phyloP scores from a whole-genome alignment of 2,888 invertebrate species.

The Dryadula phaetusa region DNA sequence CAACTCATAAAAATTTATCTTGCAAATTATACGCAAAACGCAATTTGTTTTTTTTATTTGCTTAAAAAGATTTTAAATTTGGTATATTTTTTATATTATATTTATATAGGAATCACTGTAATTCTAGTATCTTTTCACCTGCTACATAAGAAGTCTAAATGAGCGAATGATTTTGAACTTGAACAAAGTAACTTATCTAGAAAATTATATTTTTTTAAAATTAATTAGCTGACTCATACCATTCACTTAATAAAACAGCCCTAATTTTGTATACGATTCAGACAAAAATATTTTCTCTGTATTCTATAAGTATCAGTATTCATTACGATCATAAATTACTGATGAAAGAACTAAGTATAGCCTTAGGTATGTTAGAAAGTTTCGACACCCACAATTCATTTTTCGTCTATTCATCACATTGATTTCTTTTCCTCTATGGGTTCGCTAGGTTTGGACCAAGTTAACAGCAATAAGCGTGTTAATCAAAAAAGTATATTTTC shows the following conservation, averaged over 20 bases:
- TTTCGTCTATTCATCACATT: conserved; percentile 78
- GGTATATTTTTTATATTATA: no score
- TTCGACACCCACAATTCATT: conserved; percentile 73
- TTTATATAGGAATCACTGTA: no score
- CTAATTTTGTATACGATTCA: background rate
- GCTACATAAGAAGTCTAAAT: no score
- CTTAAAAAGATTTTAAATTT: no score
- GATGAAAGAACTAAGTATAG: conserved; percentile 37
- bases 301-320: background rate
- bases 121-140: no score
- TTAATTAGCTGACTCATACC: background rate
- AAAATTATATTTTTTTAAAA: background rate
- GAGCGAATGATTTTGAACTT: no score
- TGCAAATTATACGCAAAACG: no score
- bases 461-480: conserved; percentile 41
- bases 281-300: background rate
- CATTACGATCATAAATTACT: conserved; percentile 20
- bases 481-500: background rate
- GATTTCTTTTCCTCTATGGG: conserved; percentile 69
- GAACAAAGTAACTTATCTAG: no score
- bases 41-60: no score
- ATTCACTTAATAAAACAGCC: background rate
- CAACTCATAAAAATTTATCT: no score
- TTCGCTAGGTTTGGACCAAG: conserved; percentile 59
- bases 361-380: conserved; percentile 70